Conservation (phyloP, 2,113 vertebrate species). For the Leucopsar rothschildi region DNA sequence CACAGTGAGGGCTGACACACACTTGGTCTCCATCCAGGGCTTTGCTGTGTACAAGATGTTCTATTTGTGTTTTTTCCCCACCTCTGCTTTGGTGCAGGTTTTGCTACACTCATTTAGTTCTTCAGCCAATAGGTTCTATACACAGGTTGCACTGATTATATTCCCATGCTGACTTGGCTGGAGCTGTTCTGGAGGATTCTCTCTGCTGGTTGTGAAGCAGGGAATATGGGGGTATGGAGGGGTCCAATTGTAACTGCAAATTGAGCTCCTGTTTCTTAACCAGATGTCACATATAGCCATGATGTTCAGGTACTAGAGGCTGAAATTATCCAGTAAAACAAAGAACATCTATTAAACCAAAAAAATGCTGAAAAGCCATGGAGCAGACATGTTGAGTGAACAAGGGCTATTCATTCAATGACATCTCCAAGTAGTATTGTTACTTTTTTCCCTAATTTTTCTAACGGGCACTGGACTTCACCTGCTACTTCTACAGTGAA, state of each 20-base stretch:
- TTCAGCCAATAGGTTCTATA: not conserved
- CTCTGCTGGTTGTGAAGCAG: not conserved
- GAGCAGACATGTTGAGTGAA: not conserved
- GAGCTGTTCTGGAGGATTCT: not conserved
- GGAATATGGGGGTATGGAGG: not conserved
- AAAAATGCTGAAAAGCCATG: not conserved
- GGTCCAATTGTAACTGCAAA: not conserved
- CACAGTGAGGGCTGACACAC: not conserved
- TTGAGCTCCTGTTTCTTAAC: not conserved
- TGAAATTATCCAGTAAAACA: not conserved
- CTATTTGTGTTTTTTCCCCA: not conserved
- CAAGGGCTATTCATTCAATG: not conserved
- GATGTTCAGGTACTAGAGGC: not conserved
- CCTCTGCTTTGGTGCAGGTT: not conserved
- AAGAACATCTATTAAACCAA: not conserved
- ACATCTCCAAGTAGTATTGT: not conserved
- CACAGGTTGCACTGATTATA: not conserved
- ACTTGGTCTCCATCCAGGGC: not conserved
- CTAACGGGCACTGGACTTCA: not conserved
- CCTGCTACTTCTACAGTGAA: not conserved
- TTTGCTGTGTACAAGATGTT: not conserved
- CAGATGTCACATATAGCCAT: not conserved
- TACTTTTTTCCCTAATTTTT: not conserved
- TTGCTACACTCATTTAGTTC: not conserved
- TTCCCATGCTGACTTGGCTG: not conserved